phyloP scores from a whole-genome alignment of 2,797 vertebrate species.

The Myotis vivesi region DNA sequence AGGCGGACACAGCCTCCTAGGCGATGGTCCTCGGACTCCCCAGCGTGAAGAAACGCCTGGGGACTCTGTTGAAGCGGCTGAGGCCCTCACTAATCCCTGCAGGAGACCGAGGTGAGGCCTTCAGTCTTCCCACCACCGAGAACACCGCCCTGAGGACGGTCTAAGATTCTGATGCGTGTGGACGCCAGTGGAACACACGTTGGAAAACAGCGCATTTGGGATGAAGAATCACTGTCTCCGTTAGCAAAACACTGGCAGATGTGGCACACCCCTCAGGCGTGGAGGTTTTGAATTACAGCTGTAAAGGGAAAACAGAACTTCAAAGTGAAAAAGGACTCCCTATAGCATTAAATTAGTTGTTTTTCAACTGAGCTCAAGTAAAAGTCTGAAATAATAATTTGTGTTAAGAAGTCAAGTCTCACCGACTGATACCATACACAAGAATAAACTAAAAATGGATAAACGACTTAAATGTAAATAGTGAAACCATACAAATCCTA shows the following conservation, averaged over 20 bases:
- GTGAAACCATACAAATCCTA: not conserved
- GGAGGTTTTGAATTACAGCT: not conserved
- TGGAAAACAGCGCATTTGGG: not conserved
- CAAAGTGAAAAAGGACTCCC: not conserved
- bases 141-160: not conserved
- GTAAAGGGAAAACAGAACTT: not conserved
- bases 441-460: not conserved
- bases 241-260: not conserved
- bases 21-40: not conserved
- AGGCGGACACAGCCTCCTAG: not conserved
- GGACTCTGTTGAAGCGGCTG: not conserved
- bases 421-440: not conserved
- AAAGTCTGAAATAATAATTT: slow-evolving; percentile 48
- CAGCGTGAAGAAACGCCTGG: not conserved
- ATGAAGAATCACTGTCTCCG: not conserved
- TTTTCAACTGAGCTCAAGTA: slow-evolving; percentile 77
- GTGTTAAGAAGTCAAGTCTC: not conserved
- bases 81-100: not conserved
- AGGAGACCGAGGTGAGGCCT: not conserved
- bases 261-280: not conserved
- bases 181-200: not conserved
- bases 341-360: slow-evolving; percentile 77
- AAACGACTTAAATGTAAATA: not conserved
- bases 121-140: not conserved
- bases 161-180: not conserved